A percentile compares a stretch with the other conserved stretches of the same genome.
These are phyloP conservation scores for Rhagologus leucostigma DNA, from an alignment of 2,113 vertebrate genomes.

Conservation along the genomic window DNA sequence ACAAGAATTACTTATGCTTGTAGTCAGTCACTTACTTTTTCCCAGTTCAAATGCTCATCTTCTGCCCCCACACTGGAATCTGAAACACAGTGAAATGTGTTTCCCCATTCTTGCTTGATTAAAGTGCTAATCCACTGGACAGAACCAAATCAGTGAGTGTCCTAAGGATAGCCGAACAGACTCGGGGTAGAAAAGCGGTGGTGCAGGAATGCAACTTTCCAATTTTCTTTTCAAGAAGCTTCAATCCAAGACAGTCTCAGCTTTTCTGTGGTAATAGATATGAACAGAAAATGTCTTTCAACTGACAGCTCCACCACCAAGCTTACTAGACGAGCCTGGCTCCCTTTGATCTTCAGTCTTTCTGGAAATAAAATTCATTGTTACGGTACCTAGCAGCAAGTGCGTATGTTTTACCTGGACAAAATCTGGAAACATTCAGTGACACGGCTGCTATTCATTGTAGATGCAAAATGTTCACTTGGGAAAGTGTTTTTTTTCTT, in stretches of 20 bases:
- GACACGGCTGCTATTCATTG: neutral
- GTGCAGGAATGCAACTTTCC: neutral
- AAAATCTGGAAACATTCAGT: neutral
- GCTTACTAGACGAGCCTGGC: neutral
- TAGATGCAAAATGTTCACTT: neutral
- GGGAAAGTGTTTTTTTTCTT: neutral
- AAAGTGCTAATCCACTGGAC: neutral
- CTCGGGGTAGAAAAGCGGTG: rapidly evolving
- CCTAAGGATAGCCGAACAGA: neutral
- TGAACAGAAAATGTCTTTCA: slow-evolving; percentile 3
- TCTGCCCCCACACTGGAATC: neutral
- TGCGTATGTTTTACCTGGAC: neutral
- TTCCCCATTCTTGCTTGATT: neutral
- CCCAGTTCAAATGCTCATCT: slow-evolving; percentile 1
- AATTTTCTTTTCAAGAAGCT: neutral
- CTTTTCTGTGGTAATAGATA: neutral
- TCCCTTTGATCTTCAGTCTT: slow-evolving; percentile 7
- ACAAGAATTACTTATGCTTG: slow-evolving; percentile 45
- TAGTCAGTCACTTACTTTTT: slow-evolving; percentile 36
- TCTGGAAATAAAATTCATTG: slow-evolving; percentile 4
- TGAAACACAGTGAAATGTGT: neutral
- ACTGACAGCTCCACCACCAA: neutral
- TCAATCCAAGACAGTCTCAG: neutral
- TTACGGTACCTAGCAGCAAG: neutral
- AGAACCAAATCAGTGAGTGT: neutral